phyloP scores from a whole-genome alignment of 2,113 vertebrate species.

The Piaya cayana region DNA sequence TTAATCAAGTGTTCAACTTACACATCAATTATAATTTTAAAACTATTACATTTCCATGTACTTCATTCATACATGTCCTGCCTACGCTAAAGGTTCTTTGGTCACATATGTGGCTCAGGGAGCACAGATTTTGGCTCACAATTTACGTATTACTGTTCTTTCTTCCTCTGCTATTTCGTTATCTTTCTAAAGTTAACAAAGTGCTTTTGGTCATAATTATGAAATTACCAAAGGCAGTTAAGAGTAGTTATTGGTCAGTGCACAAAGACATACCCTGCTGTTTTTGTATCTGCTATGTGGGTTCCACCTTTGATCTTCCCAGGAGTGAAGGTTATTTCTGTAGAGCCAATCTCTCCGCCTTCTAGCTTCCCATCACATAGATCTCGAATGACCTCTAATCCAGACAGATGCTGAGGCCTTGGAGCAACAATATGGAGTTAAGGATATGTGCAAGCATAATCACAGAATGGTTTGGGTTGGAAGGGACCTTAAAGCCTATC shows the following conservation, averaged over 20 bases:
- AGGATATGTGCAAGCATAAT: background rate
- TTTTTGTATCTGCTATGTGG: conserved; percentile 89
- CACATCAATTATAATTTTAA: background rate
- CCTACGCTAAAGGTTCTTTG: background rate
- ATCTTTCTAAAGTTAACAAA: background rate
- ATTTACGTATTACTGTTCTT: background rate
- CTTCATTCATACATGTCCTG: background rate
- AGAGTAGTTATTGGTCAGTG: background rate
- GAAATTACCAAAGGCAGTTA: background rate
- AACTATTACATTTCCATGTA: background rate
- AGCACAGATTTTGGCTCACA: background rate
- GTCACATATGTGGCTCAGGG: background rate
- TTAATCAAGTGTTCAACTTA: background rate
- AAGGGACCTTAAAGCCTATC: no score
- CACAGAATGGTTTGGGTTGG: no score
- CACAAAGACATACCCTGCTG: conserved; percentile 83
- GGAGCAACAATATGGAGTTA: conserved; percentile 49
- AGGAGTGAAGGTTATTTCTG: conserved; percentile 87
- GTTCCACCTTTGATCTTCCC: conserved; percentile 88
- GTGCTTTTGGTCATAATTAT: background rate
- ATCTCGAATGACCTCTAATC: conserved; percentile 88
- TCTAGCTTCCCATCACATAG: conserved; percentile 89
- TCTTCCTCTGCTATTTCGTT: rapidly evolving
- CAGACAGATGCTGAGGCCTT: conserved; percentile 95
- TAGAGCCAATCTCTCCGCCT: conserved; percentile 89